phyloP scores from a whole-genome alignment of 1,140 invertebrate species.

The Ruditapes philippinarum region DNA sequence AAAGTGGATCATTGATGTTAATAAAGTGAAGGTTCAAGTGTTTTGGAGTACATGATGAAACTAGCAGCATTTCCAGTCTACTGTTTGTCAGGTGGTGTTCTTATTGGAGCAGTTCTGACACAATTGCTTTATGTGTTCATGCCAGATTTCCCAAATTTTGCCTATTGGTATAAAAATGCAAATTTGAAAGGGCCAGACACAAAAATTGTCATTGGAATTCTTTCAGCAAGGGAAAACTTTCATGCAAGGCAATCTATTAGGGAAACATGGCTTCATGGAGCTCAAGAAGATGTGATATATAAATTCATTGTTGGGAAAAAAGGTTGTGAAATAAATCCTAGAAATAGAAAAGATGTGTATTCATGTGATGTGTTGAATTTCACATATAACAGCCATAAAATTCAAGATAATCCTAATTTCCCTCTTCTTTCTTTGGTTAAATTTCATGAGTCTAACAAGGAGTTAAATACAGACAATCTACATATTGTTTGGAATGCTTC shows the following conservation, averaged over 20 bases:
- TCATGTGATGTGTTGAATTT: conserved; percentile 36
- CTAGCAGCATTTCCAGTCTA: neutral
- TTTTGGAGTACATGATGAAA: too few species aligned
- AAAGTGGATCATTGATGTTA: neutral
- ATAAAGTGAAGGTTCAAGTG: too few species aligned
- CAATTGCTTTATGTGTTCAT: neutral
- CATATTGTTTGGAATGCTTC: conserved; percentile 20
- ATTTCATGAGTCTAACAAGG: neutral
- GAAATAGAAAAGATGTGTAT: conserved; percentile 49
- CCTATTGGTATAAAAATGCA: neutral
- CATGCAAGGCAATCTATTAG: conserved; percentile 73
- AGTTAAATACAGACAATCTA: neutral
- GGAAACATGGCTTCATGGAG: conserved; percentile 73
- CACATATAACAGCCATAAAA: neutral
- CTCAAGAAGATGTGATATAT: neutral
- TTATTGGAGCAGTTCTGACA: neutral
- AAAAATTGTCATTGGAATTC: conserved; percentile 72
- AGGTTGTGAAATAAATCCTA: conserved; percentile 45
- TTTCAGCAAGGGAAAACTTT: conserved; percentile 78
- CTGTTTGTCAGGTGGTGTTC: neutral
- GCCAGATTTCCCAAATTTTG: neutral
- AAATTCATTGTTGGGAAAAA: conserved; percentile 65
- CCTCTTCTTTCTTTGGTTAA: neutral
- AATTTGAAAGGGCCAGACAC: neutral
- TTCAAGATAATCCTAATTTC: neutral